Conservation (phyloP, 2,797 vertebrate species). For the Sebastes cheni region DNA sequence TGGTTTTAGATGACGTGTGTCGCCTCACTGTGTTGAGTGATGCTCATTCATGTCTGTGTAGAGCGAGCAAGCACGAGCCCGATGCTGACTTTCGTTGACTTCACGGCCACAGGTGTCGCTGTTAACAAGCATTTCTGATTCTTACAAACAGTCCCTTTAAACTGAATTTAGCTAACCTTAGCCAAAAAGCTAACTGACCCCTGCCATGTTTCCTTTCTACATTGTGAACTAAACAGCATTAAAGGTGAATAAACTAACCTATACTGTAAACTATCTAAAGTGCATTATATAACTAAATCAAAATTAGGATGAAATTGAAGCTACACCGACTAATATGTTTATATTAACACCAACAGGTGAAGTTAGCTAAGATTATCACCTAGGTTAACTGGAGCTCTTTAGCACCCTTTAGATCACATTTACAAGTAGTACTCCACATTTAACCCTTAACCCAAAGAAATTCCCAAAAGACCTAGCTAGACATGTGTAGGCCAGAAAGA, state of each 20-base stretch:
- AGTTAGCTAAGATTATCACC: not conserved
- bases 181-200: too few species aligned
- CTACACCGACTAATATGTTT: not conserved
- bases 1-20: too few species aligned
- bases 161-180: not conserved
- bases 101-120: too few species aligned
- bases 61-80: fast-evolving
- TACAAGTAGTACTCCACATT: not conserved
- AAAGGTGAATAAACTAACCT: not conserved
- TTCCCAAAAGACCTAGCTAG: not conserved
- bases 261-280: not conserved
- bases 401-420: not conserved
- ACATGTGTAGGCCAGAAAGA: not conserved
- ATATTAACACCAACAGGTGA: not conserved
- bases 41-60: too few species aligned
- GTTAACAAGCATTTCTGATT: too few species aligned
- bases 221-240: not conserved
- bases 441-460: not conserved
- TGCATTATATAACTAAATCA: not conserved
- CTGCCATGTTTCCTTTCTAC: not conserved
- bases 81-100: too few species aligned
- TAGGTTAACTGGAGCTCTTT: not conserved
- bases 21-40: too few species aligned
- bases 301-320: not conserved
- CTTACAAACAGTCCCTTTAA: not conserved